Base-by-base conservation (phyloP, 2,113 vertebrate species). In the Pica pica region DNA sequence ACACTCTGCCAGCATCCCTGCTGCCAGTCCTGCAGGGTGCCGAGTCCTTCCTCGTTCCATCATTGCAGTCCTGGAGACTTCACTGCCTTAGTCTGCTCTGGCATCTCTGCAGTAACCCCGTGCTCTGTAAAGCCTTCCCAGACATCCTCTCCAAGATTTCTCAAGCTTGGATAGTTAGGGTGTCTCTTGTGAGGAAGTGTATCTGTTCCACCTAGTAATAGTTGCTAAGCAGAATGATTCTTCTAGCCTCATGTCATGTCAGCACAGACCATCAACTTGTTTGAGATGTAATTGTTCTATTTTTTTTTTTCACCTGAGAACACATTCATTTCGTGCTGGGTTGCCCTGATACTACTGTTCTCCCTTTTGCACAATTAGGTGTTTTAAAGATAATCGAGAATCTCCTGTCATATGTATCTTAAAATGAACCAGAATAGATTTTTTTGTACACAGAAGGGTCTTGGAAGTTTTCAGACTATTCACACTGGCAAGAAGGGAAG, bases 201-300 rank as follows among this genome's bases (percentile, higher is more conserved):
- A 59, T 87, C 59, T 95, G 82, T 95, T 94, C 94, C 94, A 77
- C 95, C 95, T 83, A 94, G 96, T 80, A 83, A 90, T 95, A 91
- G 91, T 96, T 95, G 94, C 94, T 96, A 95, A 70, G 93, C 63
- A 61, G 87, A 60, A 88, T 74, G 4, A 75, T 81, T 70, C 50
- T 95, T 89, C 28, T 22, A 46, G 57, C 65, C 69, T 33, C 77
- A 79, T 65, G 59, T 74, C 46, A 41, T 73, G 71, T 77, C 39
- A 86, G 46, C 57, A 67, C 26, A 83, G 91, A 33, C 33, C 23
- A 21, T 73, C 49, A 28, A 78, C 24, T 79, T 59, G 7, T 57
- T 24, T 3, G 9, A 65, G 30, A 42, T 59, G 57, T 73, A 85
- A 28, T 10, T 59, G 39, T 59, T 90, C 18, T 63, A 1, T 0